Percentiles rank a stretch among this genome's conserved stretches.
phyloP scores from a whole-genome alignment of 2,888 invertebrate genomes.

The Meiosimyza platycephala region DNA sequence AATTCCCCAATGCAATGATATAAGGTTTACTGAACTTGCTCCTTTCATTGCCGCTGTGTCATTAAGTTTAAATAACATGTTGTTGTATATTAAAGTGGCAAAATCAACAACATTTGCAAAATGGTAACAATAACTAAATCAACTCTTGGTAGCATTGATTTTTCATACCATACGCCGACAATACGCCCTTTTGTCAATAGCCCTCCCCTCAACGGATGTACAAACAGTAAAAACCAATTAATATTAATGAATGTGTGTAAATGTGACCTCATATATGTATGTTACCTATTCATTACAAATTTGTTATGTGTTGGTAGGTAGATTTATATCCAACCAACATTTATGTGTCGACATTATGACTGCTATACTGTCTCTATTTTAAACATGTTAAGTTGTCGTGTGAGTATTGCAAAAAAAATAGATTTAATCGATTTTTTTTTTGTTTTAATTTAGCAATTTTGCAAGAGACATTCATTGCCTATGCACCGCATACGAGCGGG shows the following conservation, averaged over 20 bases:
- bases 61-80: neutral
- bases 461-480: neutral
- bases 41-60: neutral
- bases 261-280: conserved; percentile 3
- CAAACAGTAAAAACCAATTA: conserved; percentile 22
- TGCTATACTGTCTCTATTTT: too few species aligned
- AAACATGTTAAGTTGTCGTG: neutral
- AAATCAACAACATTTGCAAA: neutral
- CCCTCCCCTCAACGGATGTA: neutral
- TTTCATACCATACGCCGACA: neutral
- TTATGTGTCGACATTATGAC: neutral
- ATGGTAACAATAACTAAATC: neutral
- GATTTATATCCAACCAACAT: neutral
- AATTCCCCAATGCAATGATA: too few species aligned
- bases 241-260: conserved; percentile 14
- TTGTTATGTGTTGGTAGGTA: neutral
- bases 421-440: neutral
- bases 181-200: too few species aligned
- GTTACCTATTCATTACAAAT: neutral
- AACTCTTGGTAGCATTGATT: conserved; percentile 14
- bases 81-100: neutral
- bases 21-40: neutral
- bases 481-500: neutral
- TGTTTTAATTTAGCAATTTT: neutral
- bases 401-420: neutral